phyloP scores from a whole-genome alignment of 1,140 invertebrate species.

The Pectinophora gossypiella region DNA sequence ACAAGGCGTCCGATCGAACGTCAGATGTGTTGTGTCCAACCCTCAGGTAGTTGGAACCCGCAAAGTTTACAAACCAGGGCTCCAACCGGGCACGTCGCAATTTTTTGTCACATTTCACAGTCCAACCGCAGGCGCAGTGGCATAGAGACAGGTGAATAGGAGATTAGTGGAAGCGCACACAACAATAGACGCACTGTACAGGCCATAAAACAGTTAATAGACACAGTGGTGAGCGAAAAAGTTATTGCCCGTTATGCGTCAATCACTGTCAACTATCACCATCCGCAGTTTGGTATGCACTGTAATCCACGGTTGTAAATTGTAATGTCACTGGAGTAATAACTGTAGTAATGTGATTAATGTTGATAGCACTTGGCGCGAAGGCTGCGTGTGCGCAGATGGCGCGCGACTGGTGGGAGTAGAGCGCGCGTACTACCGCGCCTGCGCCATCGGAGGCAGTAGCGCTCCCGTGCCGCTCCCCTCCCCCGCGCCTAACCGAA shows the following conservation, averaged over 20 bases:
- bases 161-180: slow-evolving; percentile 60
- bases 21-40: slow-evolving; percentile 39
- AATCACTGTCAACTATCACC: slow-evolving; percentile 18
- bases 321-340: slow-evolving; percentile 21
- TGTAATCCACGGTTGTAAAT: slow-evolving; percentile 46
- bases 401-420: slow-evolving; percentile 56
- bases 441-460: slow-evolving; percentile 55
- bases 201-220: slow-evolving; percentile 64
- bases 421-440: slow-evolving; percentile 64
- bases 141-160: slow-evolving; percentile 61
- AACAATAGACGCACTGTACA: slow-evolving; percentile 63
- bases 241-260: slow-evolving; percentile 30
- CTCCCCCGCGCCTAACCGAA: slow-evolving; percentile 32
- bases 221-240: slow-evolving; percentile 29
- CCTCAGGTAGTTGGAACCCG: slow-evolving; percentile 61
- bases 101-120: slow-evolving; percentile 73
- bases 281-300: slow-evolving; percentile 38
- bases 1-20: slow-evolving; percentile 56
- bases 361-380: slow-evolving; percentile 9
- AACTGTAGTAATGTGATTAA: slow-evolving; percentile 19
- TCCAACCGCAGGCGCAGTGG: slow-evolving; percentile 58
- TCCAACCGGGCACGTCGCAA: slow-evolving; percentile 49
- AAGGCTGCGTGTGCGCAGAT: slow-evolving; percentile 52
- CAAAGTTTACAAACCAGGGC: slow-evolving; percentile 59
- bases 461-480: slow-evolving; percentile 55